A percentile compares a stretch with the other conserved stretches of the same genome.
phyloP scores from a whole-genome alignment of 2,797 vertebrate genomes.

The Channa striata region DNA sequence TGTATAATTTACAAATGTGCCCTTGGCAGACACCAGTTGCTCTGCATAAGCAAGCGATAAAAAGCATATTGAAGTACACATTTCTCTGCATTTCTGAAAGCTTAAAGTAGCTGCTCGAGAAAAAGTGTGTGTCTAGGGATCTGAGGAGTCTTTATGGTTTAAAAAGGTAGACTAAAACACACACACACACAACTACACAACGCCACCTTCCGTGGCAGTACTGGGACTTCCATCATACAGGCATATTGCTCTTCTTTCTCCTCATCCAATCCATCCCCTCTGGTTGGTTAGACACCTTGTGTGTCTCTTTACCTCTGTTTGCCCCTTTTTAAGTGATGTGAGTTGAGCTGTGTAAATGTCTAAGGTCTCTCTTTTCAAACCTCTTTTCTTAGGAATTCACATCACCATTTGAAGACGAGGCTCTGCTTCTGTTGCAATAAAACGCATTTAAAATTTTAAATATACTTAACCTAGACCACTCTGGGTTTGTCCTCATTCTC shows the following conservation, averaged over 20 bases:
- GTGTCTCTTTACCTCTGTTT: conserved; percentile 26
- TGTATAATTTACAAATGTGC: conserved; percentile 53
- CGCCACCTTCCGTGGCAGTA: neutral
- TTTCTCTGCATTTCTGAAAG: conserved; percentile 41
- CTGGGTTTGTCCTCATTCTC: conserved; percentile 13
- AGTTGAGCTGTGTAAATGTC: conserved; percentile 19
- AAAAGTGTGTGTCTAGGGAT: conserved; percentile 36
- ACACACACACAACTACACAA: conserved; percentile 16
- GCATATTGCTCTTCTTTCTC: conserved; percentile 6
- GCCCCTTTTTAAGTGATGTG: conserved; percentile 12
- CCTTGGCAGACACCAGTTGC: conserved; percentile 28
- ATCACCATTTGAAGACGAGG: conserved; percentile 28
- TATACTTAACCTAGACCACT: conserved; percentile 36
- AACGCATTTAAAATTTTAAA: conserved; percentile 53
- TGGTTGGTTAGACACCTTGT: conserved; percentile 3
- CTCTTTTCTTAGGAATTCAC: conserved; percentile 16
- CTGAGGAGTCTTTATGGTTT: conserved; percentile 26
- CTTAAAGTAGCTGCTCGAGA: conserved; percentile 39
- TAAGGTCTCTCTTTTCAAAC: conserved; percentile 7
- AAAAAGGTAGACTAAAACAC: conserved; percentile 33
- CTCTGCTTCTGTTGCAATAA: conserved; percentile 32
- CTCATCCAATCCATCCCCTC: conserved; percentile 10
- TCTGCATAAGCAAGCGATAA: conserved; percentile 42
- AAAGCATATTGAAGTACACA: conserved; percentile 30
- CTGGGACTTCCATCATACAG: conserved; percentile 14